Evolutionary conservation across 2,888 invertebrate species (phyloP).

Genomic region (Hypsopygia costalis): DNA sequence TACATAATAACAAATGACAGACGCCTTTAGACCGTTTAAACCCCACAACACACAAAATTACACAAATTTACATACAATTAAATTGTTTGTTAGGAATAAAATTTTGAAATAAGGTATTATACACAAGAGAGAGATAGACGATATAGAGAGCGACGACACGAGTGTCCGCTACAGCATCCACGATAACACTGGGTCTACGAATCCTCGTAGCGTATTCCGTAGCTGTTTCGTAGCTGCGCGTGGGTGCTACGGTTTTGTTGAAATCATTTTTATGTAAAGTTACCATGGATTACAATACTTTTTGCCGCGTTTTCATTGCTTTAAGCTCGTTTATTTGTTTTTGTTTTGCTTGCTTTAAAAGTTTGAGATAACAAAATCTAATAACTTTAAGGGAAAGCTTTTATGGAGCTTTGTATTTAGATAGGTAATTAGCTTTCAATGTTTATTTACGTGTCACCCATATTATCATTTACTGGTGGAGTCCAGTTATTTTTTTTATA

Average conservation of each 20-base stretch:
- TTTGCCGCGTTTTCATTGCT: background rate
- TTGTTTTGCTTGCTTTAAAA: no score
- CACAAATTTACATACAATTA: conserved; percentile 3
- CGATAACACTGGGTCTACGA: conserved; percentile 27
- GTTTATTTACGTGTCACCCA: no score
- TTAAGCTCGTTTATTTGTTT: no score
- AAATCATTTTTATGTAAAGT: background rate
- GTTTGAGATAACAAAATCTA: no score
- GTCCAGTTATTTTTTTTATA: no score
- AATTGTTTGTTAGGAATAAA: conserved; percentile 6
- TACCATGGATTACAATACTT: conserved; percentile 1
- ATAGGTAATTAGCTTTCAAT: no score
- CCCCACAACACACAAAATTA: conserved; percentile 10
- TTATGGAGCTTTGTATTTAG: no score
- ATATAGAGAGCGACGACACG: conserved; percentile 12
- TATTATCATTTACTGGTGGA: no score
- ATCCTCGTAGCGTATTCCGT: conserved; percentile 13
- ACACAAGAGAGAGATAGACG: conserved; percentile 15
- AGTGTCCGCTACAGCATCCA: conserved; percentile 17
- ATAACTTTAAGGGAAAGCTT: no score
- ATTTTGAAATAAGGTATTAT: conserved; percentile 13
- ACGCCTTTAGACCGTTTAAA: conserved; percentile 4
- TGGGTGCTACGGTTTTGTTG: conserved; percentile 21
- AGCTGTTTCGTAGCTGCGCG: conserved; percentile 35
- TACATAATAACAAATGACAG: conserved; percentile 26